phyloP scores from a whole-genome alignment of 2,797 vertebrate species.

The Spheniscus humboldti region DNA sequence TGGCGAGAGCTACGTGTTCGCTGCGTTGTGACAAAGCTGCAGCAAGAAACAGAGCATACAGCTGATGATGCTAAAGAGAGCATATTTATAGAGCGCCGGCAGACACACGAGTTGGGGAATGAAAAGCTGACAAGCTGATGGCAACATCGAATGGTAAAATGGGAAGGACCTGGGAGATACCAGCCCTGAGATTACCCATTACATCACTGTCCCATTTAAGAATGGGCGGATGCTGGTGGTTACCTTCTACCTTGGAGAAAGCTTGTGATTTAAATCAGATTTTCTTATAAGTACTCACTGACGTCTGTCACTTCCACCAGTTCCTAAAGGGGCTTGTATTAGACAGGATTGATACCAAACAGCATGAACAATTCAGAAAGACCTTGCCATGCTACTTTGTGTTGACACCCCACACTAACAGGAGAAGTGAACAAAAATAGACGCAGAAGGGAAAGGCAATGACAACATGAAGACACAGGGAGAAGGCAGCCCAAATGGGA shows the following conservation, averaged over 20 bases:
- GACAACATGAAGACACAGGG: not conserved
- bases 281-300: not conserved
- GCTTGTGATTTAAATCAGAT: not conserved
- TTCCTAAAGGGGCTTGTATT: not conserved
- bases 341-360: not conserved
- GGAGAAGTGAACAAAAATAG: not conserved
- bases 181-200: constrained; percentile 19
- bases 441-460: not conserved
- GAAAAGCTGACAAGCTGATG: constrained; percentile 28
- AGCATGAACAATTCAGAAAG: not conserved
- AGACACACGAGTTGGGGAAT: not conserved
- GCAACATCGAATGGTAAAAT: not conserved
- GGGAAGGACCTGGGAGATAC: constrained; percentile 1
- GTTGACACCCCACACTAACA: not conserved
- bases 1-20: not conserved
- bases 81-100: not conserved
- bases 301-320: not conserved
- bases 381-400: not conserved
- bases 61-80: not conserved
- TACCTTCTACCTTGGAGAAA: not conserved
- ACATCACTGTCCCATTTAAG: not conserved
- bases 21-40: not conserved
- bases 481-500: not conserved
- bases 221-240: not conserved
- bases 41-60: not conserved